phyloP scores from a whole-genome alignment of 1,140 invertebrate species.

The Conus ventricosus region DNA sequence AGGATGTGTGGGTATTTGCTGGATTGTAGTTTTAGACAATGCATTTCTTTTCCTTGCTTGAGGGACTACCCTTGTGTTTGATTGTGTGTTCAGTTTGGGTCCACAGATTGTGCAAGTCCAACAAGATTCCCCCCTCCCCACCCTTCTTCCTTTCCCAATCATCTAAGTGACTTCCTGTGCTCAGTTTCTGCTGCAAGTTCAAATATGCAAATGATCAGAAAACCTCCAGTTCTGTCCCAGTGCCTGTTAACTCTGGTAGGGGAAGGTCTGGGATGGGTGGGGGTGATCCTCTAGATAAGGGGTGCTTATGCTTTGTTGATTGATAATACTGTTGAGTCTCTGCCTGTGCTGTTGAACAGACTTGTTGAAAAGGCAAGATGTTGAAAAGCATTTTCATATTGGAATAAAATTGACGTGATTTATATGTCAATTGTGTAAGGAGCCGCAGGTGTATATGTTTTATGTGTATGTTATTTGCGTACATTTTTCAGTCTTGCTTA shows the following conservation, averaged over 20 bases:
- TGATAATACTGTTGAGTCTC: background rate
- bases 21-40: background rate
- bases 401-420: background rate
- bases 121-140: background rate
- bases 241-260: background rate
- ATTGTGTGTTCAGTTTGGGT: background rate
- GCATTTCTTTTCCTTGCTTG: background rate
- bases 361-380: background rate
- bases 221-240: background rate
- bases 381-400: background rate
- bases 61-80: background rate
- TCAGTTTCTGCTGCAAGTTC: constrained; percentile 17
- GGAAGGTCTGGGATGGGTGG: background rate
- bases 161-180: background rate
- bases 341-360: background rate
- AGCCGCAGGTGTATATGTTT: constrained; percentile 1
- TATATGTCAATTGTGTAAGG: background rate
- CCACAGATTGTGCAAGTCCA: background rate
- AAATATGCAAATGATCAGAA: background rate
- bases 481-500: background rate
- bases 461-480: background rate
- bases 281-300: background rate
- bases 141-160: background rate
- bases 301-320: background rate
- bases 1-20: background rate